These are phyloP conservation scores for Perccottus glenii DNA, from an alignment of 2,113 vertebrate species.

Conservation along the genomic window DNA sequence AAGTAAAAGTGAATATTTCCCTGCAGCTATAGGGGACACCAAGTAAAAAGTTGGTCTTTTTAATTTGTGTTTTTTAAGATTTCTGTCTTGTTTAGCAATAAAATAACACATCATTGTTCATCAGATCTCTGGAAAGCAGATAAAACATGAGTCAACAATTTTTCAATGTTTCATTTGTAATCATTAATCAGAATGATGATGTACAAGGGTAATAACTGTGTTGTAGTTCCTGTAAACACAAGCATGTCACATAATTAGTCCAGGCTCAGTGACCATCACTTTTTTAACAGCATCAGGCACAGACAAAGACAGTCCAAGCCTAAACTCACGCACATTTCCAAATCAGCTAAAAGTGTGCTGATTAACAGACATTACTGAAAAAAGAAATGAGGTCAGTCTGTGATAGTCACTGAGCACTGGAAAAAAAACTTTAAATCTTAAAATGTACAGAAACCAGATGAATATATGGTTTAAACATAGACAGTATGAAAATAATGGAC, in stretches of 20 bases:
- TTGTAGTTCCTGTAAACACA: constrained; percentile 4
- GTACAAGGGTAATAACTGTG: not conserved
- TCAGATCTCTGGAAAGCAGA: not conserved
- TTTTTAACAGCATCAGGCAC: too few species aligned
- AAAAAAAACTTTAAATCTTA: too few species aligned
- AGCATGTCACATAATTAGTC: too few species aligned
- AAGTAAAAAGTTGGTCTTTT: not conserved
- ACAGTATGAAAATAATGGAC: not conserved
- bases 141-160: not conserved
- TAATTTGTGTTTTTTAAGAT: not conserved
- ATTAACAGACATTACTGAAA: too few species aligned
- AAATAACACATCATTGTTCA: not conserved
- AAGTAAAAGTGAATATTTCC: not conserved
- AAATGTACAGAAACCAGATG: too few species aligned
- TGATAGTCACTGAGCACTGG: too few species aligned
- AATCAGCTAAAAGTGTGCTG: too few species aligned
- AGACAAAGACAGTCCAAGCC: too few species aligned
- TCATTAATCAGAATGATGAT: too few species aligned
- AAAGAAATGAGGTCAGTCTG: too few species aligned
- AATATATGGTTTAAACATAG: not conserved
- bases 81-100: constrained; percentile 1
- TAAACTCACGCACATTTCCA: too few species aligned
- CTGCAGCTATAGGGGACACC: constrained; percentile 6
- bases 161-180: not conserved
- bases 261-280: too few species aligned